phyloP scores from a whole-genome alignment of 2,113 vertebrate genomes.

The Tretioscincus oriximinensis region DNA sequence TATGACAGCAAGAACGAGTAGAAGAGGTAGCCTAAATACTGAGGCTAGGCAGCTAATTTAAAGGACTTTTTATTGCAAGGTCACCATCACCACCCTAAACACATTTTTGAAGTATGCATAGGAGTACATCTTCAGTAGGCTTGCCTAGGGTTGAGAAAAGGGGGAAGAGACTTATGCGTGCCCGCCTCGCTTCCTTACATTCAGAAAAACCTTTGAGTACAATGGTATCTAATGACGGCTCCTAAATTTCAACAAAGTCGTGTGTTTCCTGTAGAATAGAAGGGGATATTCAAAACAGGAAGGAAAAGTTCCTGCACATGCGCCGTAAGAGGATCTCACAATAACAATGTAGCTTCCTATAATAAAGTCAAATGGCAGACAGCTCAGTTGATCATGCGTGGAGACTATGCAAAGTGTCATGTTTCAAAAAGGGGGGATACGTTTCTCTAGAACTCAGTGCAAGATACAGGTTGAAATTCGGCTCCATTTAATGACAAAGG shows the following conservation, averaged over 20 bases:
- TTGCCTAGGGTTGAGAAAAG: neutral
- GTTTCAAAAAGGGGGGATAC: constrained; percentile 16
- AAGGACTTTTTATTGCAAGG: constrained; percentile 13
- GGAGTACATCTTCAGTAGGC: neutral
- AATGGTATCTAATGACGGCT: constrained; percentile 42
- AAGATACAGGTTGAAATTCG: neutral
- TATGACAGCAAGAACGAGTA: too few relatives aligned
- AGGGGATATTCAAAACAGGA: constrained; percentile 40
- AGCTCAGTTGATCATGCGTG: constrained; percentile 26
- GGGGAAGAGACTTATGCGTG: constrained; percentile 9
- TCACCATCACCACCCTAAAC: neutral
- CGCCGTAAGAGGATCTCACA: constrained; percentile 38
- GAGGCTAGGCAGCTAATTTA: constrained; percentile 18
- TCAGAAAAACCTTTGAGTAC: constrained; percentile 45
- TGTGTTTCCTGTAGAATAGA: constrained; percentile 45
- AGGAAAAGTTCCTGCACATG: constrained; percentile 45
- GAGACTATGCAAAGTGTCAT: constrained; percentile 10
- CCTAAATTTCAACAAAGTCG: constrained; percentile 38
- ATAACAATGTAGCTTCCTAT: constrained; percentile 45
- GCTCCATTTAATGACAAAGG: neutral
- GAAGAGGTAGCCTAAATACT: constrained; percentile 21
- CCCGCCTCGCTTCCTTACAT: constrained; percentile 23
- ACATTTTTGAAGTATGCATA: neutral
- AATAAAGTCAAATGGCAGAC: constrained; percentile 54
- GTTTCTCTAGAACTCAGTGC: constrained; percentile 17